phyloP scores from a whole-genome alignment of 2,797 vertebrate species.

The Heteromormyrus szaboi region DNA sequence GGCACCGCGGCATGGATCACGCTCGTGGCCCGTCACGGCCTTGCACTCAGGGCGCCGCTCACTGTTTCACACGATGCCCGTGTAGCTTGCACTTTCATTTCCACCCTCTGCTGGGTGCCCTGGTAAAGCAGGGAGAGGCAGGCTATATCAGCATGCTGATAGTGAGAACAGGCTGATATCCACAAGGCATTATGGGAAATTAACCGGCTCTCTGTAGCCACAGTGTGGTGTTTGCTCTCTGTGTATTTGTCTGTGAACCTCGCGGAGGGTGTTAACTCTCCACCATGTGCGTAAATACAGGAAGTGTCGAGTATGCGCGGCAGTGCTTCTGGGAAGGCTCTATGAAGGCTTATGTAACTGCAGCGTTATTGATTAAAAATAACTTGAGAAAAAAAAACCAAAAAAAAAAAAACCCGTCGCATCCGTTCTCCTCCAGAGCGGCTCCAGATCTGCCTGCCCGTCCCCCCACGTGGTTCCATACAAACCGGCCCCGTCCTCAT shows the following conservation, averaged over 20 bases:
- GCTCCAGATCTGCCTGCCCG: not conserved
- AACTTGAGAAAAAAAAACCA: not conserved
- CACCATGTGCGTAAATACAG: not conserved
- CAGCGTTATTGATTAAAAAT: constrained; percentile 25
- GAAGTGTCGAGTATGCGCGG: not conserved
- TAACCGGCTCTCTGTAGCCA: not conserved
- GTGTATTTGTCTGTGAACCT: not conserved
- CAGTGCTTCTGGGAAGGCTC: not conserved
- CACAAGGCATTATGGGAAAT: not conserved
- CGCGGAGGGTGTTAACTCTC: not conserved
- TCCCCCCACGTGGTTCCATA: constrained; percentile 8
- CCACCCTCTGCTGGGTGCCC: constrained; percentile 8
- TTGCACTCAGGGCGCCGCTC: not conserved
- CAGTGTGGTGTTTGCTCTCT: not conserved
- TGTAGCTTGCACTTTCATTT: not conserved
- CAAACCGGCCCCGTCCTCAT: not conserved
- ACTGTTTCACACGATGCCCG: not conserved
- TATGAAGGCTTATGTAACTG: constrained; percentile 28
- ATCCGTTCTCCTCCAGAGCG: constrained; percentile 24
- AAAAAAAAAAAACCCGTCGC: not conserved
- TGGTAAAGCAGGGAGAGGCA: not conserved
- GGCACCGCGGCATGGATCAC: not conserved
- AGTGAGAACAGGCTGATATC: not conserved
- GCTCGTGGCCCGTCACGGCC: not conserved
- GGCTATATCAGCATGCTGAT: not conserved